Percentiles rank a stretch among this genome's conserved stretches.
These are phyloP conservation scores for Aphaenogaster ashmeadi DNA, from an alignment of 1,140 invertebrate species.

Conservation along the genomic window DNA sequence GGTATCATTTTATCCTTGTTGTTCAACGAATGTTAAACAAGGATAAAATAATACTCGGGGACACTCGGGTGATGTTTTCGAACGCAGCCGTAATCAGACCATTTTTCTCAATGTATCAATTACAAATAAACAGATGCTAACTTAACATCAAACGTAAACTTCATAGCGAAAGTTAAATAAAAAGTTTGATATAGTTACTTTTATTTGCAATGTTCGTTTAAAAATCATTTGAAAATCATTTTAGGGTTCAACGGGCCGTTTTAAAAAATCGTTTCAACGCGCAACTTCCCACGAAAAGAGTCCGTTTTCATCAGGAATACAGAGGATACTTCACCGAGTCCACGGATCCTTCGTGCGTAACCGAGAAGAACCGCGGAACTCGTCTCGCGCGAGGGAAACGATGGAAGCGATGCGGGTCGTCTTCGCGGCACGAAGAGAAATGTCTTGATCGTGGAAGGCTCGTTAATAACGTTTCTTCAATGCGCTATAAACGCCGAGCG, in stretches of 20 bases:
- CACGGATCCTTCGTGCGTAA: not conserved
- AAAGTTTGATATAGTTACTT: not conserved
- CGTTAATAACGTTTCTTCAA: slow-evolving; percentile 75
- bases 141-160: not conserved
- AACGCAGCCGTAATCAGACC: too few relatives aligned
- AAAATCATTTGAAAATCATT: not conserved
- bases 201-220: not conserved
- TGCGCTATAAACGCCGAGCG: slow-evolving; percentile 62
- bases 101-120: not conserved
- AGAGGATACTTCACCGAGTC: not conserved
- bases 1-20: too few relatives aligned
- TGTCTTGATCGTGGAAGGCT: slow-evolving; percentile 71
- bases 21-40: too few relatives aligned
- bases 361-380: slow-evolving; percentile 6
- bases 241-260: not conserved
- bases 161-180: not conserved
- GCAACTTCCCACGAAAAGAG: not conserved
- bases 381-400: slow-evolving; percentile 18
- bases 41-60: too few relatives aligned
- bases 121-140: not conserved
- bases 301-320: not conserved
- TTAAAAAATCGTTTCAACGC: not conserved
- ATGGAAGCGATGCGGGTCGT: slow-evolving; percentile 57
- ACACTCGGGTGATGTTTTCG: too few relatives aligned
- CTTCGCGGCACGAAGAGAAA: slow-evolving; percentile 44